A percentile compares a stretch with the other conserved stretches of the same genome.
phyloP scores from a whole-genome alignment of 2,797 vertebrate genomes.

The Cichlasoma orientale region DNA sequence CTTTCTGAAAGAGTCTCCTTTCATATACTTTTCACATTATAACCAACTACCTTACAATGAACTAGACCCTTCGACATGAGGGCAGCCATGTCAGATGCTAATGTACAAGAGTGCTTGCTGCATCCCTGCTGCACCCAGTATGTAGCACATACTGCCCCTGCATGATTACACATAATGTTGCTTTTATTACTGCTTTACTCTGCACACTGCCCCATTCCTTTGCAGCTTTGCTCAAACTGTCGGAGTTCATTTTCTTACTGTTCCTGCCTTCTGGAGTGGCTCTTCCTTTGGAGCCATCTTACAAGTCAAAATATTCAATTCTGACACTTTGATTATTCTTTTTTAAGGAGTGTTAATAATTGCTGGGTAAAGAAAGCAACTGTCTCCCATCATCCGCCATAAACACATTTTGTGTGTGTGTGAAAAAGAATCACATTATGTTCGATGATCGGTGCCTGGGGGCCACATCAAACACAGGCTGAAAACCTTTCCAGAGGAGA shows the following conservation, averaged over 20 bases:
- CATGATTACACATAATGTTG: slow-evolving; percentile 66
- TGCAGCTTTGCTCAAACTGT: slow-evolving; percentile 22
- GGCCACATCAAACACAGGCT: slow-evolving; percentile 84
- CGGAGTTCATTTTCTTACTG: slow-evolving; percentile 42
- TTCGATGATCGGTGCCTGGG: slow-evolving; percentile 84
- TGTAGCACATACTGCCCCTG: slow-evolving; percentile 53
- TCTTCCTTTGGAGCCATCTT: slow-evolving; percentile 43
- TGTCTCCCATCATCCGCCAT: slow-evolving; percentile 41
- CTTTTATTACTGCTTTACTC: slow-evolving; percentile 59
- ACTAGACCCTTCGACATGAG: slow-evolving; percentile 21
- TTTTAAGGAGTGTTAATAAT: slow-evolving; percentile 63
- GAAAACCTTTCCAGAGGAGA: slow-evolving; percentile 76
- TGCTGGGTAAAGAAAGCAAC: slow-evolving; percentile 57
- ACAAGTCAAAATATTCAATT: slow-evolving; percentile 56
- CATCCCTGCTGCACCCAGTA: slow-evolving; percentile 34
- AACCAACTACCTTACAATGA: slow-evolving; percentile 25
- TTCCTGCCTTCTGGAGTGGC: slow-evolving; percentile 16
- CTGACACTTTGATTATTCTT: slow-evolving; percentile 60
- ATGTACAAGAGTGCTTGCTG: slow-evolving; percentile 44
- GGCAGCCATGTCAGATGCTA: slow-evolving; percentile 49
- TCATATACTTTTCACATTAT: slow-evolving; percentile 28
- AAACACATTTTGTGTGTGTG: slow-evolving; percentile 39
- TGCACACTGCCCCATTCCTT: slow-evolving; percentile 15
- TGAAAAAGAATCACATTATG: slow-evolving; percentile 83
- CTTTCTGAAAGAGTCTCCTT: slow-evolving; percentile 7